Percentiles rank a stretch among this genome's conserved stretches.
These are phyloP conservation scores for Pseudomyrmex concolor DNA, from an alignment of 1,140 invertebrate genomes.

Conservation along the genomic window DNA sequence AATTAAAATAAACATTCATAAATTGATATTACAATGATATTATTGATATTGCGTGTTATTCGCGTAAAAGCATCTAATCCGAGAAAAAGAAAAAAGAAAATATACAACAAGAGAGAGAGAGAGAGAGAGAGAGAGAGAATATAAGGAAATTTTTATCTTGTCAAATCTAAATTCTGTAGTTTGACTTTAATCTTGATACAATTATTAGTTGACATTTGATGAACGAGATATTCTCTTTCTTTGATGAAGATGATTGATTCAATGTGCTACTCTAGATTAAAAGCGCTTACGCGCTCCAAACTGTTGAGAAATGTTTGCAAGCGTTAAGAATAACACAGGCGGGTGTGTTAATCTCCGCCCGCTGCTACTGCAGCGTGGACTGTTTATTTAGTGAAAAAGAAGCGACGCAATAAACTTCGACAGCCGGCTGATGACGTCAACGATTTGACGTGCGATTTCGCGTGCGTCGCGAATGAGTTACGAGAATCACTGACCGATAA, in stretches of 20 bases:
- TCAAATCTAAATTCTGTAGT: not conserved
- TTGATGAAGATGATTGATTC: slow-evolving; percentile 1
- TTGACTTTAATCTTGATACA: too few relatives aligned
- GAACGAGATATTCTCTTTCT: too few relatives aligned
- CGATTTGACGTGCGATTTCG: slow-evolving; percentile 37
- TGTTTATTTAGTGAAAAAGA: slow-evolving; percentile 54
- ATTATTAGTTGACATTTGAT: too few relatives aligned
- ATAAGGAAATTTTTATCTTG: not conserved
- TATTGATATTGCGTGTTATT: too few relatives aligned
- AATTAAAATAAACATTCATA: not conserved
- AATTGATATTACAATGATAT: not conserved
- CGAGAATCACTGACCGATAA: slow-evolving; percentile 4
- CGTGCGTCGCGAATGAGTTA: slow-evolving; percentile 16
- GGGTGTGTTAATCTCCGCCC: slow-evolving; percentile 9
- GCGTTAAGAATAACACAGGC: slow-evolving; percentile 65
- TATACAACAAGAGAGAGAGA: not conserved
- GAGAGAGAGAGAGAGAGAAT: not conserved
- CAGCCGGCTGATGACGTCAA: slow-evolving; percentile 60
- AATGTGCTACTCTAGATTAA: slow-evolving; percentile 49
- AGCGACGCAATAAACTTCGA: slow-evolving; percentile 30
- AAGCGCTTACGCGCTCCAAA: slow-evolving; percentile 20
- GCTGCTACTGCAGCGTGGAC: slow-evolving; percentile 8
- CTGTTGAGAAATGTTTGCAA: slow-evolving; percentile 58
- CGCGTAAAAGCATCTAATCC: not conserved
- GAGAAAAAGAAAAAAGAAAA: not conserved